Evolutionary conservation across 2,113 vertebrate genomes (phyloP), one percentile per base, ranked within the genome.

Genomic region (Rousettus leschenaultii): DNA sequence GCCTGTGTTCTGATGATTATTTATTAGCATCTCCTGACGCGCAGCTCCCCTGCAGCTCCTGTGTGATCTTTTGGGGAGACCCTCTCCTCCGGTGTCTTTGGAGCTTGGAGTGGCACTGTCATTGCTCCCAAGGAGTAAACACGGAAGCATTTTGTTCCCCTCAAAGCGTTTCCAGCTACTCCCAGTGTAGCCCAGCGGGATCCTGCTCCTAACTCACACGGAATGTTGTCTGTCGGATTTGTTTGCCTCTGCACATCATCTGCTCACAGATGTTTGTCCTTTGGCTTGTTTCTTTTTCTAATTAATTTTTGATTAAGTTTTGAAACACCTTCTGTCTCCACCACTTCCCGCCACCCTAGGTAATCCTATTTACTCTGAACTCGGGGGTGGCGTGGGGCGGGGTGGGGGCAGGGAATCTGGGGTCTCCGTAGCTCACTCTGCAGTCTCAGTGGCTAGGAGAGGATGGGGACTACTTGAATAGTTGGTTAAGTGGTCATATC

Each of bases 281-380:
- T 98, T 98, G 98, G 98, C 98, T 98, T 98, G 96, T 97, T 98
- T 95, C 95, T 97, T 96, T 97, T 98, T 79, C 98, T 98, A 98
- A 99, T 98, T 98, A 98, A 98, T 98, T 98, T 98, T 98, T 98
- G 30, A 98, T 98, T 98, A 97, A 97, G 55, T 96, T 98, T 98
- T 96, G 97, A 97, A 98, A 96, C 96, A 98, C 98, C 98, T 98
- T 98, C 98, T 98, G 97, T 98, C 98, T 98, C 92, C 78, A 55
- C 85, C 89, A 53, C 89, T 96, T 95, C 79, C 92, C 3, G 3
- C 63, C 63, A 92, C 97, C 90, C 66, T 86, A 97, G 97, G 96
- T 93, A 97, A 96, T 97, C 87, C 59, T 90, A 3, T 93, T 96
- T 85, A 57, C 70, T 89, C 57, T 63, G 74, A 93, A 73, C 79